A percentile compares a stretch with the other conserved stretches of the same genome.
Conservation (phyloP, 2,888 invertebrate species). For the Tiliacea citrago region DNA sequence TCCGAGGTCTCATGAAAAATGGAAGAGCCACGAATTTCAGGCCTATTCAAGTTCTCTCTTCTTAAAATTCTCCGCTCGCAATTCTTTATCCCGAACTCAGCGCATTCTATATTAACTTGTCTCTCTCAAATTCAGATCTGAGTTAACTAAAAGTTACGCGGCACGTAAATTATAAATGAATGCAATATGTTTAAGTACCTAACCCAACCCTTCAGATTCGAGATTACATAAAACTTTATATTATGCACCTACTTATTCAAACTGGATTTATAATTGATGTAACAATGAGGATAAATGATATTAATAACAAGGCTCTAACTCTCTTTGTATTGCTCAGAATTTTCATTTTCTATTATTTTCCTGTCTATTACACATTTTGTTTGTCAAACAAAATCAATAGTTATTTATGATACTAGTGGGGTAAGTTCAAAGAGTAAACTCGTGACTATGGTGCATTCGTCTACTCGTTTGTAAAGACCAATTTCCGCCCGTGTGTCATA, state of each 20-base stretch:
- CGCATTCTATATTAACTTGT: conserved; percentile 47
- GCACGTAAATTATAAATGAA: conserved; percentile 70
- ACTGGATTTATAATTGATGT: conserved; percentile 67
- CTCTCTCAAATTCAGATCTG: conserved; percentile 57
- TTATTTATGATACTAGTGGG: too few relatives aligned
- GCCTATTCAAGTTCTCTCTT: conserved; percentile 13
- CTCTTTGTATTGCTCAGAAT: conserved; percentile 17
- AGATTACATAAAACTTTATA: conserved; percentile 64
- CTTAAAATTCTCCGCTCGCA: conserved; percentile 14
- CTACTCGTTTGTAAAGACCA: too few relatives aligned
- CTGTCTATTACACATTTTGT: conserved; percentile 2
- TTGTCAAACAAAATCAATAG: not conserved
- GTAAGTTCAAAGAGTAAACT: too few relatives aligned
- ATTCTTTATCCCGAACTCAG: conserved; percentile 24
- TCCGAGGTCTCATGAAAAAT: not conserved
- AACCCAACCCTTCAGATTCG: conserved; percentile 50
- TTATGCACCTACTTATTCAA: conserved; percentile 57
- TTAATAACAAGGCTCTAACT: not conserved
- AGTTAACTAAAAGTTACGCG: conserved; percentile 57
- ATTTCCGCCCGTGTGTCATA: too few relatives aligned
- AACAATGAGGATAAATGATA: conserved; percentile 25
- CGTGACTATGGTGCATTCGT: too few relatives aligned
- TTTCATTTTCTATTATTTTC: conserved; percentile 26
- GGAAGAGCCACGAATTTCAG: not conserved
- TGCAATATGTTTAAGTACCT: conserved; percentile 66